Conservation (phyloP, 2,888 invertebrate species). For the Cataglyphis rosenhaueri region DNA sequence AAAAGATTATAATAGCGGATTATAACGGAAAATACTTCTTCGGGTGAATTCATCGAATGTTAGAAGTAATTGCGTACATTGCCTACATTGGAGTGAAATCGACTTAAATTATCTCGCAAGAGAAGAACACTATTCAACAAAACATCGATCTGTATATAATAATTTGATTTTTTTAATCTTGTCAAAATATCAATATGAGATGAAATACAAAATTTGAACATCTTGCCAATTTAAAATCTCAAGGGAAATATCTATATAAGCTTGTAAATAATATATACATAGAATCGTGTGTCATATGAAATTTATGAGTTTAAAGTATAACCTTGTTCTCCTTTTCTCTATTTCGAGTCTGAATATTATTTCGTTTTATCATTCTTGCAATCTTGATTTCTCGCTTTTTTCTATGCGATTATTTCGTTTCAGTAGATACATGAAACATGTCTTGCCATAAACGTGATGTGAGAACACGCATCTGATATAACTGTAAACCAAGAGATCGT, state of each 20-base stretch:
- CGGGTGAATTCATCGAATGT: not conserved
- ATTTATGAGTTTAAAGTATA: not conserved
- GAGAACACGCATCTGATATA: not conserved
- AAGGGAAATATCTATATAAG: not conserved
- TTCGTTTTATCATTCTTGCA: not conserved
- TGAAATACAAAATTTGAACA: not conserved
- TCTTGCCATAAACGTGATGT: not conserved
- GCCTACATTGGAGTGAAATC: not conserved
- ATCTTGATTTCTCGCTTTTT: conserved; percentile 17
- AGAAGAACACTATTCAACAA: not conserved
- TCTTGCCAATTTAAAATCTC: not conserved
- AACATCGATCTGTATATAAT: not conserved
- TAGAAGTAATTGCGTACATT: not conserved
- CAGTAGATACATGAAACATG: not conserved
- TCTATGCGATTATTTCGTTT: not conserved
- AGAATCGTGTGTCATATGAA: not conserved
- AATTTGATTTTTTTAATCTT: not conserved
- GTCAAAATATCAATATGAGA: not conserved
- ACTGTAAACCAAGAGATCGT: conserved; percentile 8
- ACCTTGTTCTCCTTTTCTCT: not conserved
- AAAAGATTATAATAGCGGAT: conserved; percentile 16
- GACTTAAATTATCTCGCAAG: not conserved
- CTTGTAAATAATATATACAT: not conserved
- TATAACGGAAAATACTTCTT: conserved; percentile 5
- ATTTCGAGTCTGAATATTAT: not conserved